A percentile compares a stretch with the other conserved stretches of the same genome.
phyloP scores from a whole-genome alignment of 2,113 vertebrate genomes.

The Spizaetus ornatus region DNA sequence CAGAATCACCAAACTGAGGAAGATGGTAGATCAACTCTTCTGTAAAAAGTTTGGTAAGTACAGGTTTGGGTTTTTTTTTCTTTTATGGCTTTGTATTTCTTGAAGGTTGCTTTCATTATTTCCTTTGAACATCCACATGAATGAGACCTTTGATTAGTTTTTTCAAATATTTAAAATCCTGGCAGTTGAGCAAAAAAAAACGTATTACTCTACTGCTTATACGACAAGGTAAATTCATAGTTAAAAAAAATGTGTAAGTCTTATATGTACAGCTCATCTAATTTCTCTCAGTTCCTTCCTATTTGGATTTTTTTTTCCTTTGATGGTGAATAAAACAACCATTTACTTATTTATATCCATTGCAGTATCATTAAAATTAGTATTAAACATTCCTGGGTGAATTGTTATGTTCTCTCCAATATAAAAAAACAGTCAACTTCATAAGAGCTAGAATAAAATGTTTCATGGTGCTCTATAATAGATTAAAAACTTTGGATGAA shows the following conservation, averaged over 20 bases:
- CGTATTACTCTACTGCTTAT: background rate
- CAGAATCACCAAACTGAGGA: slow-evolving; percentile 73
- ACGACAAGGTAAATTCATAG: background rate
- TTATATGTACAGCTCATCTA: background rate
- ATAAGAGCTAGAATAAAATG: background rate
- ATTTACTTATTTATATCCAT: background rate
- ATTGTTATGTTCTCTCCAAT: background rate
- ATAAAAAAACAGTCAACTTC: background rate
- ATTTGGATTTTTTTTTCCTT: background rate
- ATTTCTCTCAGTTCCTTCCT: background rate
- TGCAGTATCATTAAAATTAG: background rate
- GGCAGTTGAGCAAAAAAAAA: background rate
- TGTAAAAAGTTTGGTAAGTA: slow-evolving; percentile 78
- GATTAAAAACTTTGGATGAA: background rate
- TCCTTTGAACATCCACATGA: accelerated
- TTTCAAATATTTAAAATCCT: background rate
- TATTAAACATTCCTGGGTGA: background rate
- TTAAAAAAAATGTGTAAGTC: background rate
- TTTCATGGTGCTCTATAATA: background rate
- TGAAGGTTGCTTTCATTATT: background rate
- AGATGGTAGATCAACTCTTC: slow-evolving; percentile 77
- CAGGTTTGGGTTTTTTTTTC: background rate
- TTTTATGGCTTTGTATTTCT: background rate
- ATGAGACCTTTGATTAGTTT: background rate
- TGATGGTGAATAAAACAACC: background rate